phyloP scores from a whole-genome alignment of 2,113 vertebrate species.

The Taurulus bubalis region DNA sequence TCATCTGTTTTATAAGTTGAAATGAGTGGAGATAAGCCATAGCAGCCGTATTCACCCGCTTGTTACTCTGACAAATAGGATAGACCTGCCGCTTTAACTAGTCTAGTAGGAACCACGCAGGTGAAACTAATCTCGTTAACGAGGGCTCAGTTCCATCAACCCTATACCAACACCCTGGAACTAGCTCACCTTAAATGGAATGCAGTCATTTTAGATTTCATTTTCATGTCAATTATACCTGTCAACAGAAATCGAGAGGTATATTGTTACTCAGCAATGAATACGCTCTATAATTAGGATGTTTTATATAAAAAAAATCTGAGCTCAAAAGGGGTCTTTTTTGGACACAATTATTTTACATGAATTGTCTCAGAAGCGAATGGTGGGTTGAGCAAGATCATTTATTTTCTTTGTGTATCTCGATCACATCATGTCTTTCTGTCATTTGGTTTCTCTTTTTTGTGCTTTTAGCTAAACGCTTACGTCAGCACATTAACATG shows the following conservation, averaged over 20 bases:
- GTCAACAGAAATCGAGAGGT: not conserved
- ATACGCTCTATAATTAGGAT: not conserved
- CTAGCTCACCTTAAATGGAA: not conserved
- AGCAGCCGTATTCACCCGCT: slow-evolving; percentile 23
- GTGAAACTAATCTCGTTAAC: not conserved
- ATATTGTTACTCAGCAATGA: not conserved
- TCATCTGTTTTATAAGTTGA: slow-evolving; percentile 56
- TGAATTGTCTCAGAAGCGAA: not conserved
- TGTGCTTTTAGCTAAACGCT: no score
- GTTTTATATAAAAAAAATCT: not conserved
- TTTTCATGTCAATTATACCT: not conserved
- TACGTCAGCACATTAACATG: no score
- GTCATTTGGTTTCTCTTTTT: no score
- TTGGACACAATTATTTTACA: no score
- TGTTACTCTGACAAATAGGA: slow-evolving; percentile 28
- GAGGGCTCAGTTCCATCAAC: not conserved
- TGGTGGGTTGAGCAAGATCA: no score
- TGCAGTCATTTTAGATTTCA: not conserved
- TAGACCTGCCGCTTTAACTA: not conserved
- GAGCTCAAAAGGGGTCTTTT: not conserved
- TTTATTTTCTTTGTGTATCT: no score
- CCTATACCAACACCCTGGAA: not conserved
- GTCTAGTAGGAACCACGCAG: not conserved
- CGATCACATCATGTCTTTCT: no score
- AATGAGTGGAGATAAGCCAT: slow-evolving; percentile 39